A percentile compares a stretch with the other conserved stretches of the same genome.
phyloP scores from a whole-genome alignment of 2,797 vertebrate genomes.

The Australoheros facetus region DNA sequence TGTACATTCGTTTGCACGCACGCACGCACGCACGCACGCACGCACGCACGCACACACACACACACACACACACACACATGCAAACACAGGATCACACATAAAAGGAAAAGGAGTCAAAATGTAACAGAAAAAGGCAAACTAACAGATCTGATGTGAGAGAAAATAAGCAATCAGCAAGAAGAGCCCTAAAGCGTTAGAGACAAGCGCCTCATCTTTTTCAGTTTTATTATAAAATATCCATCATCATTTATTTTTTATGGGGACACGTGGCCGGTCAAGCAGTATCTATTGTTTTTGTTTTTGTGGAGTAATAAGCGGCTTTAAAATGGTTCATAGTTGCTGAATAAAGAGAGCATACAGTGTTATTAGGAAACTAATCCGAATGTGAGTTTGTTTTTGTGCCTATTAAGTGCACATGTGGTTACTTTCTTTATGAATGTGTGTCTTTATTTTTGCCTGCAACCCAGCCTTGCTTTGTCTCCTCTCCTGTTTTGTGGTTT shows the following conservation, averaged over 20 bases:
- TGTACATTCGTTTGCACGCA: background rate
- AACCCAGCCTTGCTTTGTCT: slow-evolving; percentile 64
- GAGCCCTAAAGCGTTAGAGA: background rate
- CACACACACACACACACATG: background rate
- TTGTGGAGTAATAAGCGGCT: background rate
- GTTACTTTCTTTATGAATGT: slow-evolving; percentile 3
- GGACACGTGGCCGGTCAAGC: slow-evolving; percentile 8
- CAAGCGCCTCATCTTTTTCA: background rate
- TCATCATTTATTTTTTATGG: slow-evolving; percentile 29
- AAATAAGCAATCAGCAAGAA: background rate
- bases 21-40: background rate
- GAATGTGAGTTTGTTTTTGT: slow-evolving; percentile 15
- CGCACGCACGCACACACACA: background rate
- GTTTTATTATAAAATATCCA: slow-evolving; percentile 38
- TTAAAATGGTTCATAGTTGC: slow-evolving; percentile 2
- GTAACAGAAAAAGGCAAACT: background rate
- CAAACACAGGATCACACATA: background rate
- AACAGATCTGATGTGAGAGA: background rate
- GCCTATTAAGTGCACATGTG: slow-evolving; percentile 7
- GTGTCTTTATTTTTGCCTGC: slow-evolving; percentile 43
- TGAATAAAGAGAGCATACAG: background rate
- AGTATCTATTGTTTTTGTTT: slow-evolving; percentile 13
- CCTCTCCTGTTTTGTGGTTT: slow-evolving; percentile 46
- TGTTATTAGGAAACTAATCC: slow-evolving; percentile 8
- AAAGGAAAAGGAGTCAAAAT: background rate